Conservation (phyloP, 2,888 invertebrate genomes). For the Drosophila rellima region DNA sequence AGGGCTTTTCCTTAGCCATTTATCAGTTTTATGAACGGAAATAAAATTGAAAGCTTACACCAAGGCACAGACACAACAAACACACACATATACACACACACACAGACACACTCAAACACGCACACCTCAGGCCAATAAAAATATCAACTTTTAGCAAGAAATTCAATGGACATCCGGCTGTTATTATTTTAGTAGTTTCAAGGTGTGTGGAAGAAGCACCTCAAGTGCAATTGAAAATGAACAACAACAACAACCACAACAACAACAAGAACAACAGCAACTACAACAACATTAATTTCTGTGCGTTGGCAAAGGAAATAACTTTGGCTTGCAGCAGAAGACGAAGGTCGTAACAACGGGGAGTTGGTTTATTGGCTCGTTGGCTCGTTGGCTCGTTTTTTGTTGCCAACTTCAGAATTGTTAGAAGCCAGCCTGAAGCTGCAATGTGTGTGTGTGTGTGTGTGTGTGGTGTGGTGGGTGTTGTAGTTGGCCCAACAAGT, state of each 20-base stretch:
- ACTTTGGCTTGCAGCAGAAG: slow-evolving; percentile 26
- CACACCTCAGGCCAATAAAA: slow-evolving; percentile 37
- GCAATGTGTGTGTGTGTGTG: slow-evolving; percentile 26
- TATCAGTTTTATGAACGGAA: slow-evolving; percentile 42
- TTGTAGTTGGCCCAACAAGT: slow-evolving; percentile 38
- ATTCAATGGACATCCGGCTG: slow-evolving; percentile 70
- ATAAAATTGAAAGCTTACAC: slow-evolving; percentile 48
- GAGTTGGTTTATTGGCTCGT: slow-evolving; percentile 19
- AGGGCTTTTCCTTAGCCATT: slow-evolving; percentile 11
- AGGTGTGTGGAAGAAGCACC: slow-evolving; percentile 73
- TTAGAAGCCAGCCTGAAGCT: slow-evolving; percentile 11
- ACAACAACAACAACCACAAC: slow-evolving; percentile 45
- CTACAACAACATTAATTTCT: slow-evolving; percentile 29
- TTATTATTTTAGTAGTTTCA: slow-evolving; percentile 54
- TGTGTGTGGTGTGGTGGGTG: slow-evolving; percentile 45
- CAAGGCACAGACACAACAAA: slow-evolving; percentile 17
- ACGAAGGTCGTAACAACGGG: slow-evolving; percentile 14
- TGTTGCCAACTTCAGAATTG: slow-evolving; percentile 11
- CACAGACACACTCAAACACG: slow-evolving; percentile 21
- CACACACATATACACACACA: slow-evolving; percentile 3
- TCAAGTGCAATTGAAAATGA: slow-evolving; percentile 72
- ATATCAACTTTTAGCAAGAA: slow-evolving; percentile 45
- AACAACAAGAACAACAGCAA: slow-evolving; percentile 37
- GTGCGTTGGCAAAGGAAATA: slow-evolving; percentile 80
- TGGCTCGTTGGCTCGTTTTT: slow-evolving; percentile 5